Conservation (phyloP, 2,797 vertebrate genomes). For the Coregonus ussuriensis region DNA sequence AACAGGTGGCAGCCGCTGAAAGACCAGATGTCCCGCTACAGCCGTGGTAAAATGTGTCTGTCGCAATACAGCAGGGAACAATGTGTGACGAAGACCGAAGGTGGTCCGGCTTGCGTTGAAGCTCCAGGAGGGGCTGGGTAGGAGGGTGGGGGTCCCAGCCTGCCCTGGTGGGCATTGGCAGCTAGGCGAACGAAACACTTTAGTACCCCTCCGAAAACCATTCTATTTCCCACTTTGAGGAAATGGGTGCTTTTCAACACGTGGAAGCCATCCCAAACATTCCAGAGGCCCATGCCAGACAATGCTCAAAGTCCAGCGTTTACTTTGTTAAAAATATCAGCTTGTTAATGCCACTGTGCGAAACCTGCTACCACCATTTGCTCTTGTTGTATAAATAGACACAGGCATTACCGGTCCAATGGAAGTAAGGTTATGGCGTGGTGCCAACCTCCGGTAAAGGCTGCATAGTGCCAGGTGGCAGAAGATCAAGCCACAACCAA, state of each 20-base stretch:
- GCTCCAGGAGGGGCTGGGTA: conserved; percentile 41
- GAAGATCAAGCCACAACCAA: conserved; percentile 62
- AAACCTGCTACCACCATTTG: conserved; percentile 74
- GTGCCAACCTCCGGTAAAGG: conserved; percentile 67
- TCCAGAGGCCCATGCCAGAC: conserved; percentile 35
- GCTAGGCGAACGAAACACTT: conserved; percentile 35
- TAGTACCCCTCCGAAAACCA: conserved; percentile 44
- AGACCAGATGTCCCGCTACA: conserved; percentile 75
- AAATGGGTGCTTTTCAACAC: conserved; percentile 62
- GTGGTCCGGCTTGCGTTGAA: conserved; percentile 70
- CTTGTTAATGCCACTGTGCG: conserved; percentile 67
- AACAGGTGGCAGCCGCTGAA: conserved; percentile 77
- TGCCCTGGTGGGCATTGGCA: conserved; percentile 39
- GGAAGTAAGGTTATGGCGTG: conserved; percentile 71
- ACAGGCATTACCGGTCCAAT: conserved; percentile 69
- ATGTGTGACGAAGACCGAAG: conserved; percentile 69
- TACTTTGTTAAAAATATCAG: conserved; percentile 66
- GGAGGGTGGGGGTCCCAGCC: conserved; percentile 19
- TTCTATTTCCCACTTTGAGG: conserved; percentile 41
- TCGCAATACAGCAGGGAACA: conserved; percentile 67
- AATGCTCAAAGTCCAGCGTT: conserved; percentile 57
- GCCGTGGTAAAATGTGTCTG: conserved; percentile 63
- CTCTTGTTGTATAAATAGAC: conserved; percentile 77
- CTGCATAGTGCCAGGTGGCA: conserved; percentile 68
- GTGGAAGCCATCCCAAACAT: conserved; percentile 68